These are phyloP conservation scores for Stichodactyla helianthus DNA, from an alignment of 64 coral and sea anemone genomes.

Conservation along the genomic window DNA sequence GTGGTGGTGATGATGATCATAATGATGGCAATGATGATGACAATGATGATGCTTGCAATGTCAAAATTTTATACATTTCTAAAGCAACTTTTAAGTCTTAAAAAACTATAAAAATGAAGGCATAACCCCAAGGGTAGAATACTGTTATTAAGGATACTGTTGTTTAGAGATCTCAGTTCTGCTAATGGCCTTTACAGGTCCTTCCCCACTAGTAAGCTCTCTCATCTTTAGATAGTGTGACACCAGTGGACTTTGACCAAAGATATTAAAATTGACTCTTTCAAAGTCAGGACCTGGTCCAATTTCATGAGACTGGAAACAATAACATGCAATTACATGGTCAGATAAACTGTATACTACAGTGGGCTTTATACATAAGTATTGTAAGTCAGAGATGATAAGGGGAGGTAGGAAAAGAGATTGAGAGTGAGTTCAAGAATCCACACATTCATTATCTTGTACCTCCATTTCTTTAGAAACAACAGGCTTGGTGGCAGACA, in stretches of 20 bases:
- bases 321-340: background rate
- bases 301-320: constrained; percentile 69
- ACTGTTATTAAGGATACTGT: constrained; percentile 60
- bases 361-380: no score
- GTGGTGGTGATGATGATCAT: no score
- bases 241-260: constrained; percentile 83
- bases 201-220: constrained; percentile 52
- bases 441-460: background rate
- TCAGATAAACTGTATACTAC: no score
- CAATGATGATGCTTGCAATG: no score
- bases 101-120: no score
- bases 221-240: constrained; percentile 76
- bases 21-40: no score
- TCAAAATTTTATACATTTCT: background rate
- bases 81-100: no score
- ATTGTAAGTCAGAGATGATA: no score
- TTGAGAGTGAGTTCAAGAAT: background rate
- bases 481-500: constrained; percentile 19
- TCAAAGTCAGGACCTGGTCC: constrained; percentile 83
- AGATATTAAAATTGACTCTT: constrained; percentile 83
- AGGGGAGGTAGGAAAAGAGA: no score
- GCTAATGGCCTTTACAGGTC: constrained; percentile 50
- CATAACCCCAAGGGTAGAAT: no score
- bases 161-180: constrained; percentile 72
- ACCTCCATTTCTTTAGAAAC: background rate